phyloP scores from a whole-genome alignment of 2,888 invertebrate genomes.

The Cactoblastis cactorum region DNA sequence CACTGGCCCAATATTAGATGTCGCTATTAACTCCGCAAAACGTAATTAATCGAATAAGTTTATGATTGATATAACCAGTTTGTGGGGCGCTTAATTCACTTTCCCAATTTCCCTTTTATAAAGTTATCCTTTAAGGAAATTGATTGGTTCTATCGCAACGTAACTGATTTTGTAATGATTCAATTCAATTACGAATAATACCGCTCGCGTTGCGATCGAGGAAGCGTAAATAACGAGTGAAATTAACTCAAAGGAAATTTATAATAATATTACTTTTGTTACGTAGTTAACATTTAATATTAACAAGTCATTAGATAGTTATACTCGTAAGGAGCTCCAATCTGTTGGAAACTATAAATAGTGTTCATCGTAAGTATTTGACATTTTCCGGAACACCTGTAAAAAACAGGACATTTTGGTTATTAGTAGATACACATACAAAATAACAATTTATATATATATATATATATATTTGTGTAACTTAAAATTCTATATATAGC shows the following conservation, averaged over 20 bases:
- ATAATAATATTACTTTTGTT: conserved; percentile 28
- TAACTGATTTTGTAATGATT: conserved; percentile 62
- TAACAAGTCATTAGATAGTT: neutral
- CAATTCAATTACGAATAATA: conserved; percentile 54
- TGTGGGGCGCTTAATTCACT: conserved; percentile 78
- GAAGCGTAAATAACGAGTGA: conserved; percentile 46
- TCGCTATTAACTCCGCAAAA: conserved; percentile 80
- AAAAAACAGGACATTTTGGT: too few species aligned
- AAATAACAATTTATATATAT: too few species aligned
- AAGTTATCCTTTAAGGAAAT: conserved; percentile 73
- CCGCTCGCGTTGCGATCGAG: conserved; percentile 30
- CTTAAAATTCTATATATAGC: too few species aligned
- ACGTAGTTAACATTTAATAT: conserved; percentile 10
- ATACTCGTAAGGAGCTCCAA: too few species aligned
- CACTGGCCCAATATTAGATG: conserved; percentile 73
- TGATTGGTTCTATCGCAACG: conserved; percentile 63
- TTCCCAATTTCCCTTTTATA: conserved; percentile 76
- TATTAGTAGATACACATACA: too few species aligned
- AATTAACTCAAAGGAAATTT: conserved; percentile 44
- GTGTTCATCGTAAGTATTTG: too few species aligned
- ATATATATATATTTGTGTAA: too few species aligned
- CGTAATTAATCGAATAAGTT: conserved; percentile 80
- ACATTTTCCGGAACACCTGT: too few species aligned
- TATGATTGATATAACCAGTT: conserved; percentile 80
- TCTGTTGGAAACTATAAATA: too few species aligned